Evolutionary conservation across 2,113 vertebrate genomes (phyloP), one percentile per base, ranked within the genome.

Genomic region (Rhynchomys soricoides): DNA sequence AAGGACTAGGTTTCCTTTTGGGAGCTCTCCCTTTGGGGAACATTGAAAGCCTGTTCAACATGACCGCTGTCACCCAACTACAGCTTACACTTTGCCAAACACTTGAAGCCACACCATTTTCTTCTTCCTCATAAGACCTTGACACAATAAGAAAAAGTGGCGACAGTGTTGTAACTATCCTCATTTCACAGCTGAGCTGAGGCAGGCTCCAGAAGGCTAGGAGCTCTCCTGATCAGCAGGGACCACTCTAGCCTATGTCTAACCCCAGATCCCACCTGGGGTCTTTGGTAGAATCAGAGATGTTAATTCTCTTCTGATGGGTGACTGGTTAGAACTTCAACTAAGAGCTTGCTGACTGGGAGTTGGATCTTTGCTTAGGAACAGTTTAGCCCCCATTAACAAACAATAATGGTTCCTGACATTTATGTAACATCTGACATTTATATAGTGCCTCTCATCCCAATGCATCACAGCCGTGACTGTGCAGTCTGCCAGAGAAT

Each of bases 341-440:
- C 89, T 85, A 37, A 96, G 64, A n/a, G 48, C 26, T 22, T 75
- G 45, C 57, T 92, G 93, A 86, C 90, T 91, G 22, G 45, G 70
- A 89, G 59, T 50, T 7, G 17, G 45, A 70, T 37, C 78, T 97
- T 96, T 87, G 85, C 90, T 97, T 95, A 96, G 93, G 85, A 95
- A 97, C 50, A 31, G 45, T 87, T 96, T 85, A 90, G 79, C 90
- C 62, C 89, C 87, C 88, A 31, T 95, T 95, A 95, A 92, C 75
- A 92, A 95, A 96, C 91, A 95, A 89, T 97, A 88, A 97, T 96
- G 81, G 83, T 86, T 96, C 70, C 89, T 97, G 95, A 89, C 92
- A 96, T 95, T 96, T 96, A 95, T 96, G 88, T 94, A 95, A 96
- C 85, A 94, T 95, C 73, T 95, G 89, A 97, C 95, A 91, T 96